These are phyloP conservation scores for Hippocampus mohnikei DNA, from an alignment of 2,113 vertebrate genomes.

Conservation along the genomic window DNA sequence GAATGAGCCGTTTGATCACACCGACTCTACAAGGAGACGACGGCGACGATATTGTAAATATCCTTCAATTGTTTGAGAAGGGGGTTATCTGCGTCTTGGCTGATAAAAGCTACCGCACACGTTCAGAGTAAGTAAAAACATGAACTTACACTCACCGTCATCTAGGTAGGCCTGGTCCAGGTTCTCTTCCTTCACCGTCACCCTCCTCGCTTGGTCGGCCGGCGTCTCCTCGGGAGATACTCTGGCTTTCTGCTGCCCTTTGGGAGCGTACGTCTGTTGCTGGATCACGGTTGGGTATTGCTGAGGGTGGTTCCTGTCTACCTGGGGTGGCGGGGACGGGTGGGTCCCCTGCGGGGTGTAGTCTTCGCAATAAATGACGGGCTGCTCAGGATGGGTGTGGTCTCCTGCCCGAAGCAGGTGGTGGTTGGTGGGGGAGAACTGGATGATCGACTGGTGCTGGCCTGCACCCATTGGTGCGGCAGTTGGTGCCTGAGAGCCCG, in stretches of 20 bases:
- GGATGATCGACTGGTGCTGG: slow-evolving; percentile 88
- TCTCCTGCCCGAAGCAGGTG: slow-evolving; percentile 76
- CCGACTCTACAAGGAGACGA: slow-evolving; percentile 18
- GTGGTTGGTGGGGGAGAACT: slow-evolving; percentile 88
- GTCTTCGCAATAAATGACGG: slow-evolving; percentile 88
- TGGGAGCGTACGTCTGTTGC: slow-evolving; percentile 77
- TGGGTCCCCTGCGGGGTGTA: slow-evolving; percentile 67
- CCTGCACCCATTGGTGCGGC: slow-evolving; percentile 41
- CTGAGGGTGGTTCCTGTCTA: slow-evolving; percentile 60
- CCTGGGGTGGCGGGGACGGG: slow-evolving; percentile 56
- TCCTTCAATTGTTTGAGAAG: slow-evolving; percentile 61
- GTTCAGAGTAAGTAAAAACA: slow-evolving; percentile 32
- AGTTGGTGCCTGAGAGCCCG: slow-evolving; percentile 80
- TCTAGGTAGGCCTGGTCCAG: slow-evolving; percentile 97
- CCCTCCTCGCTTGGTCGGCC: slow-evolving; percentile 67
- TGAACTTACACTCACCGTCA: slow-evolving; percentile 83
- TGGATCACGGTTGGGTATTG: slow-evolving; percentile 90
- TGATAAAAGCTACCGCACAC: neutral
- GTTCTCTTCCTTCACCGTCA: slow-evolving; percentile 95
- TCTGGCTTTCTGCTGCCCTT: slow-evolving; percentile 58
- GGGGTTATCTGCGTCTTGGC: neutral
- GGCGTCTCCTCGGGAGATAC: slow-evolving; percentile 59
- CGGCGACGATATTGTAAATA: slow-evolving; percentile 49
- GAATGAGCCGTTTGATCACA: slow-evolving; percentile 17
- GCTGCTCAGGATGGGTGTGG: slow-evolving; percentile 78